Conservation (phyloP, 2,113 vertebrate species). For the Leiothrix lutea region DNA sequence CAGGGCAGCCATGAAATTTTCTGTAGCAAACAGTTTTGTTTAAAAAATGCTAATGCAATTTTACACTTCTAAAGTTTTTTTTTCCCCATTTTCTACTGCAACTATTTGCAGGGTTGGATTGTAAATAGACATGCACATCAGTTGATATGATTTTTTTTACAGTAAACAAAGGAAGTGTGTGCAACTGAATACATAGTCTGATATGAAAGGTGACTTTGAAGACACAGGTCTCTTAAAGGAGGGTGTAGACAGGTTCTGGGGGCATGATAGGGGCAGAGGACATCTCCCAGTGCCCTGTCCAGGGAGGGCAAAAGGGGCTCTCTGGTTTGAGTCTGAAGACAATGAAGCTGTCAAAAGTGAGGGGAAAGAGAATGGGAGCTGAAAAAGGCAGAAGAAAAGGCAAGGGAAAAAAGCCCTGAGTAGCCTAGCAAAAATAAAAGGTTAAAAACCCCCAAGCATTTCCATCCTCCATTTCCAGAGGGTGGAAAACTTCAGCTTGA, state of each 20-base stretch:
- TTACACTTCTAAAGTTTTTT: neutral
- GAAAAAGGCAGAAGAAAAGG: neutral
- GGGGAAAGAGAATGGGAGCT: neutral
- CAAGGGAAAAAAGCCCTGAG: accelerated
- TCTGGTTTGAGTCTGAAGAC: neutral
- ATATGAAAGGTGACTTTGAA: neutral
- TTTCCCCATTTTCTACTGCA: neutral
- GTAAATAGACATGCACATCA: neutral
- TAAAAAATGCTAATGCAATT: neutral
- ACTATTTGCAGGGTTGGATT: neutral
- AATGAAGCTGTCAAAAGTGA: neutral
- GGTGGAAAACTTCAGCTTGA: neutral
- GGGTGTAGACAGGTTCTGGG: neutral
- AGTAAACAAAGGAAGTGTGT: neutral
- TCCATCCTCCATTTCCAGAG: neutral
- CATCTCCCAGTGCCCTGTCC: neutral
- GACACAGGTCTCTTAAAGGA: neutral
- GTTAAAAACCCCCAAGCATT: accelerated
- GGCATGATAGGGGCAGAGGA: neutral
- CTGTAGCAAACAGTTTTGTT: neutral
- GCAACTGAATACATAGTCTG: neutral
- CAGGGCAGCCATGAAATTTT: neutral
- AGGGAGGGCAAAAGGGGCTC: neutral
- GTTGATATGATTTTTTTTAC: neutral
- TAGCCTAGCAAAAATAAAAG: neutral